phyloP scores from a whole-genome alignment of 1,140 invertebrate genomes.

The Lepidurus couesii region DNA sequence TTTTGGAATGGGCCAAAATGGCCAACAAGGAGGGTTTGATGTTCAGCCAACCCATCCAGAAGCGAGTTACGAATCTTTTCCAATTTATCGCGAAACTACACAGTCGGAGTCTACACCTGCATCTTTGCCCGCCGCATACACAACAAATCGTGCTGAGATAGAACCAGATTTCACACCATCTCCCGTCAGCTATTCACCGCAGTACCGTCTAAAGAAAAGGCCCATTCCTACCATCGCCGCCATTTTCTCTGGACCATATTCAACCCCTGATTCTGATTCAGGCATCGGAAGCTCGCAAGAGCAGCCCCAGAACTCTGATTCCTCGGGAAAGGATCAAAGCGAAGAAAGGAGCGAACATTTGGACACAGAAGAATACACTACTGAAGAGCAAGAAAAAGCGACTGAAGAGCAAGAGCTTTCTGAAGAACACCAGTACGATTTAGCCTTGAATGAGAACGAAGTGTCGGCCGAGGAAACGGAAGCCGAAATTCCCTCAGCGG shows the following conservation, averaged over 20 bases:
- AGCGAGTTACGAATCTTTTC: not conserved
- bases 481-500: not conserved
- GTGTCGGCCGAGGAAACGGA: not conserved
- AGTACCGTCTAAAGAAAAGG: too few species aligned
- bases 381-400: not conserved
- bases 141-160: not conserved
- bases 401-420: not conserved
- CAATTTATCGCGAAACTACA: not conserved
- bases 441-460: not conserved
- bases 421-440: not conserved
- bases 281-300: conserved; percentile 3
- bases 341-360: not conserved
- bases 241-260: not conserved
- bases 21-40: too few species aligned
- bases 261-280: not conserved
- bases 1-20: too few species aligned
- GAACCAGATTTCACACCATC: not conserved
- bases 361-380: not conserved
- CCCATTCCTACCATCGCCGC: not conserved
- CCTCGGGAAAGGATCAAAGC: not conserved
- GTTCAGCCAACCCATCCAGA: too few species aligned
- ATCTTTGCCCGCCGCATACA: not conserved
- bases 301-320: not conserved
- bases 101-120: not conserved
- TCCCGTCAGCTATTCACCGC: not conserved